Evolutionary conservation across 2,888 invertebrate genomes (phyloP).

Genomic region (Macrosiphum euphorbiae): DNA sequence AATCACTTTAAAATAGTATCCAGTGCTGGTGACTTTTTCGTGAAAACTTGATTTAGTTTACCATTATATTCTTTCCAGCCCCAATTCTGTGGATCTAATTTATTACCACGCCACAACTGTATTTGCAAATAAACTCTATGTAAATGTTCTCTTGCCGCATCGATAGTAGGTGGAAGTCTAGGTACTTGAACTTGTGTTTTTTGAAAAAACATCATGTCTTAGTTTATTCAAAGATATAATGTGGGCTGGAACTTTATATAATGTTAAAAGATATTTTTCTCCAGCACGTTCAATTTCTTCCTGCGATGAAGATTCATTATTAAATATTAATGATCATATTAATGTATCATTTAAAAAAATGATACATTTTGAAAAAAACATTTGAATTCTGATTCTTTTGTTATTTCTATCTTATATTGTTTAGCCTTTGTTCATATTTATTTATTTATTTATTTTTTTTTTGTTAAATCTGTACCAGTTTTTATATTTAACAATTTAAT

Average conservation of each 20-base stretch:
- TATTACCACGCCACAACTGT: not conserved
- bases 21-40: not conserved
- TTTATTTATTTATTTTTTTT: too few relatives aligned
- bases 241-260: constrained; percentile 25
- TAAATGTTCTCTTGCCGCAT: not conserved
- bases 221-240: too few relatives aligned
- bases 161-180: not conserved
- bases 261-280: constrained; percentile 52
- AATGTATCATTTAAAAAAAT: too few relatives aligned
- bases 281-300: not conserved
- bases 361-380: too few relatives aligned
- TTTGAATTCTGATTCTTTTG: too few relatives aligned
- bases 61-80: not conserved
- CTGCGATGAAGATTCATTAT: too few relatives aligned
- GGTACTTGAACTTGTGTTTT: not conserved
- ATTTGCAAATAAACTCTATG: not conserved
- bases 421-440: too few relatives aligned
- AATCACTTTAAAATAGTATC: not conserved
- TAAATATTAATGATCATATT: too few relatives aligned
- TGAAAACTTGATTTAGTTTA: not conserved
- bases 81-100: not conserved
- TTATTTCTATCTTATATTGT: too few relatives aligned
- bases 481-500: too few relatives aligned
- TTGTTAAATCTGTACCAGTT: too few relatives aligned
- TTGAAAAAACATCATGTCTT: too few relatives aligned